Base-by-base conservation (phyloP, 1,140 invertebrate species). In the Druon quercuslanigerum region DNA sequence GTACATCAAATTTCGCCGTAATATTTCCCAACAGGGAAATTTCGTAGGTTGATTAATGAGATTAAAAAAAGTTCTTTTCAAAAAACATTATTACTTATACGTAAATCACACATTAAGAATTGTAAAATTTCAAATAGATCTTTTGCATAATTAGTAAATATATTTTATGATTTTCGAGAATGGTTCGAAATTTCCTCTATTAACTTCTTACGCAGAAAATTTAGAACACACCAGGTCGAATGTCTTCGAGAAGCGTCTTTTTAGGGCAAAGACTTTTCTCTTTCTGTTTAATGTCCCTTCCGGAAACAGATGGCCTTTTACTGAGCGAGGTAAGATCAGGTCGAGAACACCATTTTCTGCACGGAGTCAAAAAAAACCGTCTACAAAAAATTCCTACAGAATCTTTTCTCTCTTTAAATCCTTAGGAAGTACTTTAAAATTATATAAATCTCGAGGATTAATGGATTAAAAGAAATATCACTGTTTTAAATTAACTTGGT, bases 221-320 rank as follows among this genome's bases (percentile, higher is more conserved):
- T 20, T 20, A 57, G 56, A 57, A 57, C 56, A 57, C 11, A 33
- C 20, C 56, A 57, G 56, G 56, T 57, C 56, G 19, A 57, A 57
- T 25, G 56, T 57, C 17, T 20, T 57, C n/a, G 25, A 57, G 56
- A 57, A 57, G 33, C 19, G 56, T n/a, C 56, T 57, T 25, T 17
- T 57, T 25, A 17, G 56, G 25, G 13, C 25, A 13, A 20, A 25
- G 56, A 57, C 56, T 20, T 57, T 57, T 57, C 56, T 57, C 56
- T 57, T 57, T 57, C 56, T 20, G 56, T 17, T 57, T 57, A 57
- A 57, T 57, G 56, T 57, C 56, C 56, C 56, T 57, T 57, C 56
- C 56, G 56, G 56, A 57, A 57, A 57, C 56, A 57, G 56, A 57
- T 57, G 56, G 56, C 19, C 56, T 57, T 46, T 57, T 57, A 57